These are phyloP conservation scores for Tachina fera DNA, from an alignment of 2,888 invertebrate species.

Conservation along the genomic window DNA sequence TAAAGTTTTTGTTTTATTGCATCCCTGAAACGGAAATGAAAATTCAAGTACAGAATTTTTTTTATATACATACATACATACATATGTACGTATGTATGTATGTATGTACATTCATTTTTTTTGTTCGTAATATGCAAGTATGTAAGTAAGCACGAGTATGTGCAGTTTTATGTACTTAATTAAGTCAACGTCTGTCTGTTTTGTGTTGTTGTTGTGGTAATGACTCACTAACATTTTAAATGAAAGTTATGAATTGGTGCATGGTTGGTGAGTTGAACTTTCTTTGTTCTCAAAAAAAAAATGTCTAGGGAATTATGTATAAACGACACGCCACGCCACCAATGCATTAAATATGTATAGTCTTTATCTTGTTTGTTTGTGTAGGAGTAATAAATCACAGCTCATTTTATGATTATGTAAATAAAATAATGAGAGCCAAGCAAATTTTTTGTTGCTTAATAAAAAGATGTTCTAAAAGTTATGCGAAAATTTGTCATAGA, in stretches of 20 bases:
- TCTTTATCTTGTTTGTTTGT: constrained; percentile 8
- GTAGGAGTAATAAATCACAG: constrained; percentile 34
- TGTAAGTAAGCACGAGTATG: background rate
- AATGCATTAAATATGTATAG: constrained; percentile 7
- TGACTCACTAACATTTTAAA: constrained; percentile 58
- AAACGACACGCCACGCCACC: constrained; percentile 23
- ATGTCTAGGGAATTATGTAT: constrained; percentile 29
- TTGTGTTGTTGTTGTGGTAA: constrained; percentile 30
- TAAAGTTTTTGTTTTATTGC: constrained; percentile 44
- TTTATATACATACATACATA: background rate
- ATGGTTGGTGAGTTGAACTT: constrained; percentile 35
- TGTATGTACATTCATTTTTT: too few species aligned
- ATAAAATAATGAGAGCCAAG: background rate
- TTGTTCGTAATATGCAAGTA: too few species aligned
- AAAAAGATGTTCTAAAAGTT: background rate
- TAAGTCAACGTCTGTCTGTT: constrained; percentile 48
- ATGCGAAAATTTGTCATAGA: too few species aligned
- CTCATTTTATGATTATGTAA: background rate
- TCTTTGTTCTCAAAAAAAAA: constrained; percentile 36
- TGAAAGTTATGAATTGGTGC: constrained; percentile 55
- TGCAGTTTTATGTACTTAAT: constrained; percentile 45
- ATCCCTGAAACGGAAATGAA: constrained; percentile 62
- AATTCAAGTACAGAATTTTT: constrained; percentile 44
- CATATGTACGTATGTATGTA: background rate
- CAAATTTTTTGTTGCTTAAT: too few species aligned